Base-by-base conservation (phyloP, 2,888 invertebrate species). In the Beris morrisii region DNA sequence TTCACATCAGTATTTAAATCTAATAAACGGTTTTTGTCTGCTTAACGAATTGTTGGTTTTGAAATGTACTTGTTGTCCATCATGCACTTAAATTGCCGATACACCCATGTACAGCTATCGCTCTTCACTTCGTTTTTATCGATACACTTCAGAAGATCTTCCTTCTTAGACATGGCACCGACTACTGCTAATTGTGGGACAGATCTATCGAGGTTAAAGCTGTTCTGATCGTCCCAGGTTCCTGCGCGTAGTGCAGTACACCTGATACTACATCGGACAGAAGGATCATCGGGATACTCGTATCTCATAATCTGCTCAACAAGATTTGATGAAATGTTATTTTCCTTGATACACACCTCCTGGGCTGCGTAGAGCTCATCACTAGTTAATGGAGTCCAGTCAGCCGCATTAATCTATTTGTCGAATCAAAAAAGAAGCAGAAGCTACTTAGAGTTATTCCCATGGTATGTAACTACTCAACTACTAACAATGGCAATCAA, bases 11-110 rank as follows among this genome's bases (percentile, higher is more conserved):
- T 22, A 22, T 22, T 22, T 22, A 1, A 22, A 22, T 22, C 22
- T 22, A 22, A 3, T 22, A 22, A n/a, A 22, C 22, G 22, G 22
- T 2, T 22, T 22, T 1, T 22, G 1, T 22, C 3, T 22, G 3
- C 22, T 22, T 3, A 22, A 22, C 3, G 22, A 22, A 22, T 3
- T 22, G 22, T 22, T 22, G 22, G 22, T 22, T 22, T 22, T 22
- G 22, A 3, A 22, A 22, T 3, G 22, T 22, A 45, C 15, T 44
- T 44, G 13, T 6, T 44, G 13, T 64, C 55, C 12, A 64, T 32
- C 31, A 64, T 13, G 32, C 64, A 64, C 32, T 64, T 64, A 22
- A 45, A 55, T 46, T 64, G n/a, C n/a, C 55, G 54, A 28, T 31
- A 64, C 9, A 43, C 30, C 54, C 54, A 55, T 30, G 54, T 15